Conservation (phyloP, 2,888 invertebrate genomes). For the Rhagium mordax region DNA sequence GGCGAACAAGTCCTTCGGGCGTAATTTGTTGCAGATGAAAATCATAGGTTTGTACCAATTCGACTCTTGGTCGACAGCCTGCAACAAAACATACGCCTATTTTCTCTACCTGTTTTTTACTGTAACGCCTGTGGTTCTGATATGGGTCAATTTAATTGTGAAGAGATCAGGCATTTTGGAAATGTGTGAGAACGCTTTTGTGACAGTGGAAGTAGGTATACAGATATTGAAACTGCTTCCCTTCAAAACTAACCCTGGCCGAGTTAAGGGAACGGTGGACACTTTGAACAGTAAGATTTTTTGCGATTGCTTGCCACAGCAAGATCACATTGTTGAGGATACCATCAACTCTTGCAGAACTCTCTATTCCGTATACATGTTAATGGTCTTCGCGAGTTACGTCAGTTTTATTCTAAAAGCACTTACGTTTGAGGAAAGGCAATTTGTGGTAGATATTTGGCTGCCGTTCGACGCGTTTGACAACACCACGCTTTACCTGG, state of each 20-base stretch:
- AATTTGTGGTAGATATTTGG: background rate
- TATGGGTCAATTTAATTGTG: background rate
- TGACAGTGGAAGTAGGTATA: background rate
- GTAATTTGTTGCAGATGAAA: conserved; percentile 1
- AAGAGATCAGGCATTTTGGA: background rate
- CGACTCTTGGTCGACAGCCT: conserved; percentile 5
- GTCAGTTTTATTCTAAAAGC: background rate
- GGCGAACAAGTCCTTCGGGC: background rate
- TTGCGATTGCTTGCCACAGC: background rate
- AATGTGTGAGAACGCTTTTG: background rate
- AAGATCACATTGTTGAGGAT: background rate
- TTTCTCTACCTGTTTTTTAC: background rate
- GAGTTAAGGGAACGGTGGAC: background rate
- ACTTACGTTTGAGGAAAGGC: background rate
- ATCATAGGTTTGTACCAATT: conserved; percentile 10
- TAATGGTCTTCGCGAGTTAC: background rate
- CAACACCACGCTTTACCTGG: background rate
- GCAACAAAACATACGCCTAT: background rate
- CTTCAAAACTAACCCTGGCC: background rate
- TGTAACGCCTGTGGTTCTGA: background rate
- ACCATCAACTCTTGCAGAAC: background rate
- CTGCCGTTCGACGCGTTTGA: conserved; percentile 6
- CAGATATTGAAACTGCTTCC: conserved; percentile 16
- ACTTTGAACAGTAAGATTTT: conserved; percentile 2
- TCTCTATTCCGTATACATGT: background rate